Conservation (phyloP, 2,113 vertebrate genomes). For the Chiloscyllium plagiosum region DNA sequence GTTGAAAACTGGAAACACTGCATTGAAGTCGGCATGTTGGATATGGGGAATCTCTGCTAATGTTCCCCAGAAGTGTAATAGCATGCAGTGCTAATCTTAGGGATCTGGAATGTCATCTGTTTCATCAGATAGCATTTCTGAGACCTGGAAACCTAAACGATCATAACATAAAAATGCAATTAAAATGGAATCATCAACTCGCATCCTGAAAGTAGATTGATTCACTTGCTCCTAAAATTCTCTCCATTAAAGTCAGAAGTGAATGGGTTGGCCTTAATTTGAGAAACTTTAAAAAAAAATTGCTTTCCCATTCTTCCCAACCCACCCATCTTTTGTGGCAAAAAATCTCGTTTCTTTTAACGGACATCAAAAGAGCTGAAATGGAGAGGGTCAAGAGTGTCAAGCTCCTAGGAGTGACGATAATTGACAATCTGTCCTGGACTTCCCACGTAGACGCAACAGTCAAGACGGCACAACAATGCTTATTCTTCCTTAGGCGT, state of each 20-base stretch:
- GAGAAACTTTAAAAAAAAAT: neutral
- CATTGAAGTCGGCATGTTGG: neutral
- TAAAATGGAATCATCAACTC: neutral
- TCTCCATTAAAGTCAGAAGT: neutral
- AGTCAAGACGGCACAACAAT: no score
- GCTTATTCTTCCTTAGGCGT: no score
- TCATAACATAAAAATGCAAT: neutral
- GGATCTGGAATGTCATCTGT: neutral
- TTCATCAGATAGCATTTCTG: neutral
- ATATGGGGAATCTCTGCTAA: neutral
- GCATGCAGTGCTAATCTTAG: neutral
- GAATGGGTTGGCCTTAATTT: neutral
- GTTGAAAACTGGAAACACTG: neutral
- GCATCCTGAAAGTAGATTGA: neutral
- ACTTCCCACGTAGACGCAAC: no score
- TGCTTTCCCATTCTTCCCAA: neutral
- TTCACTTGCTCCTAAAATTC: neutral
- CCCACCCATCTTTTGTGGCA: neutral
- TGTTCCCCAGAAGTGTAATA: neutral
- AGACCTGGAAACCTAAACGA: neutral
- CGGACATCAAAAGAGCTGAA: neutral
- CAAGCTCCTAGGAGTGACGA: no score
- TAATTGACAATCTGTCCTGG: no score
- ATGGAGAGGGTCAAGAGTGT: no score
- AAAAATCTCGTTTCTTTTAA: neutral